phyloP scores from a whole-genome alignment of 2,797 vertebrate genomes.

The Syngnathus acus region DNA sequence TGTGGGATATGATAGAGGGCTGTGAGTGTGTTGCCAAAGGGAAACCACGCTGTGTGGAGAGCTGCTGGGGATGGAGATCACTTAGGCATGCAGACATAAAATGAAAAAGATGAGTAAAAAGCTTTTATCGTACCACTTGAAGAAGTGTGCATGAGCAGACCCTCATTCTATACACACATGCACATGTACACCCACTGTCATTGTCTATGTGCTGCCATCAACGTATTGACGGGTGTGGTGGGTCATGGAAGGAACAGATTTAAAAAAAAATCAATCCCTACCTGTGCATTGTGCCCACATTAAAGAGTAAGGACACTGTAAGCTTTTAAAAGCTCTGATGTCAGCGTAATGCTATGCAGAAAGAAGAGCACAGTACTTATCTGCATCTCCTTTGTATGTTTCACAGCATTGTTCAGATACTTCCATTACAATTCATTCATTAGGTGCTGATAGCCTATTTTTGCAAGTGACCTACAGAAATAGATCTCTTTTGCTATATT shows the following conservation, averaged over 20 bases:
- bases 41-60: slow-evolving; percentile 43
- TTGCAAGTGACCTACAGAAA: not conserved
- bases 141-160: slow-evolving; percentile 5
- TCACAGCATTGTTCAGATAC: slow-evolving; percentile 12
- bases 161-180: slow-evolving; percentile 3
- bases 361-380: slow-evolving; percentile 4
- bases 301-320: slow-evolving; percentile 30
- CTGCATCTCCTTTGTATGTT: slow-evolving; percentile 15
- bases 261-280: slow-evolving; percentile 37
- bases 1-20: slow-evolving; percentile 34
- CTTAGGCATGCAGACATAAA: slow-evolving; percentile 44
- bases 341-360: slow-evolving; percentile 11
- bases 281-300: slow-evolving; percentile 33
- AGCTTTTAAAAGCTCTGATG: slow-evolving; percentile 40
- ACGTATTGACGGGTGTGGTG: slow-evolving; percentile 30
- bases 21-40: slow-evolving; percentile 34
- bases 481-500: not conserved
- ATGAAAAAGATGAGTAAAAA: slow-evolving; percentile 32
- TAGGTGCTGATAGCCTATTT: not conserved
- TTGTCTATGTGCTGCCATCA: slow-evolving; percentile 35
- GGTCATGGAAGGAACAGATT: slow-evolving; percentile 26
- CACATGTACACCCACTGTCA: slow-evolving; percentile 4
- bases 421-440: slow-evolving; percentile 16
- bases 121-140: slow-evolving; percentile 39
- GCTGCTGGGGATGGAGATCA: slow-evolving; percentile 37